Evolutionary conservation across 2,888 invertebrate species (phyloP), one percentile per base, ranked within the genome.

Genomic region (Chydorus sphaericus): DNA sequence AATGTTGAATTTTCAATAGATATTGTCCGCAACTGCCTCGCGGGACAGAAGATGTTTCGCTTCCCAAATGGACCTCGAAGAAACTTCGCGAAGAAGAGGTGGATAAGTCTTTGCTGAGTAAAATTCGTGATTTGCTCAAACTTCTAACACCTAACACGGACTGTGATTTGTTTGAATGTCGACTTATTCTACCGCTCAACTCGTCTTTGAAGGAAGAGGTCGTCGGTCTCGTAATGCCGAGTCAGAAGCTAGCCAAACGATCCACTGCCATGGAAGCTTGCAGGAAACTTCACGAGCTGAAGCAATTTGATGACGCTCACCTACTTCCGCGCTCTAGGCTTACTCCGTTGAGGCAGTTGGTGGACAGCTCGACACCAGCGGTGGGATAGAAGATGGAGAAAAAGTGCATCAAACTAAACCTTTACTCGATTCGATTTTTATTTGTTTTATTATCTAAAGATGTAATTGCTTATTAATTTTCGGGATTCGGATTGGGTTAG

Each of bases 21-120:
- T 99, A 98, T 69, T 98, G 97, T 71, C 90, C 91, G 49, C 93
- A 94, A 69, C 76, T 98, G 54, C 98, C 98, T 0, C 96, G 96
- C 62, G 98, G 99, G 70, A 92, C 94, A 0, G 98, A 98, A 73
- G 98, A 98, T 0, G 83, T 92, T 56, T 76, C 99, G 3, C 90
- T 93, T 0, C 93, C 98, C 0, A 77, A 86, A 58, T 93, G 90
- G 82, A 75, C 71, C 64, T 73, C 82, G 62, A 74, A 77, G 6
- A 14, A 38, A 26, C 29, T 44, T 14, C 26, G 28, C 28, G 23
- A 44, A 26, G 14, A 20, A 10, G 4, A 2, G 28, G 23, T 26
- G 11, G 44, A 44, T 44, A 23, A 23, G 2, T 23, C 18, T 6
- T 44, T 44, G 11, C 44, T 44, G 1, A 23, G 28, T 14, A 44